Evolutionary conservation across 2,797 vertebrate species (phyloP).

Genomic region (Furcifer pardalis): DNA sequence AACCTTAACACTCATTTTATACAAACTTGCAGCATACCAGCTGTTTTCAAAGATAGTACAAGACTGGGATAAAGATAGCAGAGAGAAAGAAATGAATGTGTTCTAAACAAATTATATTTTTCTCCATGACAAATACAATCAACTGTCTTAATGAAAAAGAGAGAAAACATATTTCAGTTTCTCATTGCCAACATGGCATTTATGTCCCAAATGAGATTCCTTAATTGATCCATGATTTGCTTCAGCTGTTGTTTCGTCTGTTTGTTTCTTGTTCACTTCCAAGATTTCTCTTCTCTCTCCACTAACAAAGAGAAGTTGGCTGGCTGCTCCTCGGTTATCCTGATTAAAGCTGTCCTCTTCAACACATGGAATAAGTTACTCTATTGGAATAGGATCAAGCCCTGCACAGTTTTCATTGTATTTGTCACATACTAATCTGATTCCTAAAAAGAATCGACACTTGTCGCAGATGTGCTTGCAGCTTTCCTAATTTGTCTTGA

Average conservation of each 20-base stretch:
- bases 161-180: constrained; percentile 81
- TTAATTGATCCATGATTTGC: constrained; percentile 98
- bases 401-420: constrained; percentile 97
- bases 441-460: constrained; percentile 97
- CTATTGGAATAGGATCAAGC: constrained; percentile 90
- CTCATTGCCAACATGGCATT: constrained; percentile 98
- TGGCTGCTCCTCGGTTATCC: constrained; percentile 84
- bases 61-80: constrained; percentile 34
- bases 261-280: constrained; percentile 98
- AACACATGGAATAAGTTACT: constrained; percentile 97
- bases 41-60: constrained; percentile 40
- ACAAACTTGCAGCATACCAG: not conserved
- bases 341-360: constrained; percentile 95
- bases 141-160: too few species aligned
- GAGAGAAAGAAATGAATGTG: not conserved
- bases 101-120: constrained; percentile 8
- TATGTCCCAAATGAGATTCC: constrained; percentile 99
- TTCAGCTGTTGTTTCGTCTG: constrained; percentile 99
- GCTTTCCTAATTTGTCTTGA: constrained; percentile 93
- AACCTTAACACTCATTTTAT: not conserved
- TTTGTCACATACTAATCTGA: constrained; percentile 95
- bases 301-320: constrained; percentile 84
- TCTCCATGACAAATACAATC: not conserved
- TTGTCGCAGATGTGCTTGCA: constrained; percentile 96
- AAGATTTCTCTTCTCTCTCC: constrained; percentile 95